Evolutionary conservation across 2,888 invertebrate species (phyloP).

Genomic region (Lacanobia oleracea): DNA sequence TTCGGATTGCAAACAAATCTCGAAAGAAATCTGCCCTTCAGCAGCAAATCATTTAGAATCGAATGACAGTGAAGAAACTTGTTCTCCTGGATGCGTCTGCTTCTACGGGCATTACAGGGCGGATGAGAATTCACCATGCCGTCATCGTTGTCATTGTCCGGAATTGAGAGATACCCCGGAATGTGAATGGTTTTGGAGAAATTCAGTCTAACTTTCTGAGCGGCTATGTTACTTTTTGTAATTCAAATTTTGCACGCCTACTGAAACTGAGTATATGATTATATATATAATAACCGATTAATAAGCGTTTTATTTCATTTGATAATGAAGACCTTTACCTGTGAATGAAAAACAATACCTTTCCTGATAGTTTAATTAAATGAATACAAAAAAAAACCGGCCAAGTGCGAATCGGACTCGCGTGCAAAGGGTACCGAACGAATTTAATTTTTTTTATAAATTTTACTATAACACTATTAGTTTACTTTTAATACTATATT

Average conservation of each 20-base stretch:
- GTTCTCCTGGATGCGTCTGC: slow-evolving; percentile 30
- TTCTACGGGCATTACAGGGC: slow-evolving; percentile 21
- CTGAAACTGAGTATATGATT: no score
- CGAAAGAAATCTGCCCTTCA: slow-evolving; percentile 26
- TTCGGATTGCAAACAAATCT: slow-evolving; percentile 26
- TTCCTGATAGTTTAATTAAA: no score
- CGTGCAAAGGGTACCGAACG: no score
- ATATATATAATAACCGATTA: not conserved
- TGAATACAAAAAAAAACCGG: no score
- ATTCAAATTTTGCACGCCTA: not conserved
- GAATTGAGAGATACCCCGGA: slow-evolving; percentile 9
- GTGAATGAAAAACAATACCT: not conserved
- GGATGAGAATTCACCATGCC: slow-evolving; percentile 12
- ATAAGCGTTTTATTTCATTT: not conserved
- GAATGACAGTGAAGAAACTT: not conserved
- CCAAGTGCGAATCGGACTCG: no score
- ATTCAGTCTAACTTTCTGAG: not conserved
- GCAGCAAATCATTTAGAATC: not conserved
- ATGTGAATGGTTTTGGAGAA: slow-evolving; percentile 3
- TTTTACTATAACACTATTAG: no score
- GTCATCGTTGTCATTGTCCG: slow-evolving; percentile 16
- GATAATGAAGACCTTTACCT: not conserved
- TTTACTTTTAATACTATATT: no score
- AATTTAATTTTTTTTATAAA: no score
- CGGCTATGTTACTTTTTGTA: not conserved